Conservation (phyloP, 2,113 vertebrate species). For the Melanerpes aurifrons region DNA sequence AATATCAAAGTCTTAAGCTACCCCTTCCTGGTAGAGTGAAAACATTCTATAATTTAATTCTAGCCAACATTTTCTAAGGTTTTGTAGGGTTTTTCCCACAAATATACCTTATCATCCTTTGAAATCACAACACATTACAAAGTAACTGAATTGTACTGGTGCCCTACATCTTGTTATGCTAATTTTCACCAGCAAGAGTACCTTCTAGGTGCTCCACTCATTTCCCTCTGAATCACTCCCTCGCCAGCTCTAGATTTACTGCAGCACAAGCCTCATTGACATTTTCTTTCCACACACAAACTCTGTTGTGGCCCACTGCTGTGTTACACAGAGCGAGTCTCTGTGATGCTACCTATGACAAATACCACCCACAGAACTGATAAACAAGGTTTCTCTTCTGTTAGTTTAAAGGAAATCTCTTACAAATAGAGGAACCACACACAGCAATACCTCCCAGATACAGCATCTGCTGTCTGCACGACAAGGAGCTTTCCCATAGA, state of each 20-base stretch:
- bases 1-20: background rate
- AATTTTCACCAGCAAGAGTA: background rate
- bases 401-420: slow-evolving; percentile 5
- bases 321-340: background rate
- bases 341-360: slow-evolving; percentile 4
- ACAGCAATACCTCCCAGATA: slow-evolving; percentile 23
- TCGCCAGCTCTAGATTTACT: background rate
- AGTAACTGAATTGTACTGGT: background rate
- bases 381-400: slow-evolving; percentile 26
- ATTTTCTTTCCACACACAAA: background rate
- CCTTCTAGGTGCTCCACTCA: background rate
- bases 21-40: background rate
- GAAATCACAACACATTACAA: background rate
- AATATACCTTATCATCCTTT: background rate
- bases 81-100: background rate
- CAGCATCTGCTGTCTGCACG: background rate
- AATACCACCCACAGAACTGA: background rate
- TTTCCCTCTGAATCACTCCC: background rate
- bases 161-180: background rate
- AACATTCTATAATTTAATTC: background rate
- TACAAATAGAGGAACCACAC: slow-evolving; percentile 35
- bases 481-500: background rate
- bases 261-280: background rate
- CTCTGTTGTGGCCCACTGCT: background rate
- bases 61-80: background rate